Conservation (phyloP, 2,888 invertebrate genomes). For the Agonopterix alstromeriana region DNA sequence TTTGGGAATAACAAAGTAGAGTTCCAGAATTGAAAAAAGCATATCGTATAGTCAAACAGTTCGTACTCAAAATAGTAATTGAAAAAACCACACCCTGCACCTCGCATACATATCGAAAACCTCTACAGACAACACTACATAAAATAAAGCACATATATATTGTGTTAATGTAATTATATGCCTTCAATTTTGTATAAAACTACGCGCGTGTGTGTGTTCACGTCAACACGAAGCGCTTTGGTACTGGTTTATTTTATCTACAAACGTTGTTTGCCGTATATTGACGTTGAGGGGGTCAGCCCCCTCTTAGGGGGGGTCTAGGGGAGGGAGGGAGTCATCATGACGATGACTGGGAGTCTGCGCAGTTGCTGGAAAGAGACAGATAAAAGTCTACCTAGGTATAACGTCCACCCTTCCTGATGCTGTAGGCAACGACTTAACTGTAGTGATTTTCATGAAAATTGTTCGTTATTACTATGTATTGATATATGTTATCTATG, state of each 20-base stretch:
- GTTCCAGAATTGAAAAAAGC: too few species aligned
- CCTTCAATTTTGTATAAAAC: conserved; percentile 63
- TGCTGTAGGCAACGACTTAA: conserved; percentile 29
- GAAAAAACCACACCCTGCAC: background rate
- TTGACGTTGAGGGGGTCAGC: conserved; percentile 39
- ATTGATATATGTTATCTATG: conserved; percentile 14
- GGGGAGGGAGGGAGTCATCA: conserved; percentile 24
- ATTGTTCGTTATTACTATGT: conserved; percentile 31
- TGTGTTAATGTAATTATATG: conserved; percentile 63
- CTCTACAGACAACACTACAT: background rate
- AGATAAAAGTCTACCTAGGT: conserved; percentile 36
- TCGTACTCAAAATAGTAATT: too few species aligned
- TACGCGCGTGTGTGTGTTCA: conserved; percentile 22
- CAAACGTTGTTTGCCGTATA: conserved; percentile 51
- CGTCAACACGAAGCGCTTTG: conserved; percentile 9
- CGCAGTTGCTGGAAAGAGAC: conserved; percentile 52
- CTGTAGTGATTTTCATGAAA: conserved; percentile 39
- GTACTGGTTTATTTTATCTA: conserved; percentile 60
- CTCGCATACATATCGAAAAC: conserved; percentile 5
- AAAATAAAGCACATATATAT: background rate
- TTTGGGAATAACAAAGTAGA: too few species aligned
- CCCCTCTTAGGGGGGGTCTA: conserved; percentile 8
- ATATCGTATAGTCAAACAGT: too few species aligned
- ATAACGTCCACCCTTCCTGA: conserved; percentile 21
- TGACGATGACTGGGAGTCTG: conserved; percentile 68